Evolutionary conservation across 2,113 vertebrate species (phyloP), one percentile per base, ranked within the genome.

Genomic region (Pterophyllum scalare): DNA sequence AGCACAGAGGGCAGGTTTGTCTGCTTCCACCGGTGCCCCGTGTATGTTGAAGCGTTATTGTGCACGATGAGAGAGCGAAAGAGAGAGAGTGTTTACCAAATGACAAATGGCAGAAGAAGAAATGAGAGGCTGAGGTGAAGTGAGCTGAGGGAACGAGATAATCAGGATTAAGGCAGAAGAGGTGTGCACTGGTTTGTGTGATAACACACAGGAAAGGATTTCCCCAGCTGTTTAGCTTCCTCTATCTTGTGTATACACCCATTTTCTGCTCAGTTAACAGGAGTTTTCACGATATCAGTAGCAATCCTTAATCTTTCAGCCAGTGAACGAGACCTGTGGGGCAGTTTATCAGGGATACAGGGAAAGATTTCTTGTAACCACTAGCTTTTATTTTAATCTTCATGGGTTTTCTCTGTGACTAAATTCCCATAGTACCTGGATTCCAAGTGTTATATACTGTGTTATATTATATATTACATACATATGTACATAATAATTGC

Each of bases 151-250:
- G 26, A 84, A 14, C 26, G 31, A 67, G 46, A 7, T 75, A 38
- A 84, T 78, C 24, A 12, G 62, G 82, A 83, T 80, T 59, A 58
- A 62, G 35, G 59, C 31, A 40, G 58, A 78, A 3, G 2, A 35
- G 59, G 49, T 12, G 26, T 62, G n/a, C 20, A 26, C 59, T 65
- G 28, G 64, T 24, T 15, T 56, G 28, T 81, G 62, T 59, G 65
- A 82, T 84, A 72, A 75, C 43, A 64, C 11, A 35, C 20, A 79
- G 33, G 59, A 80, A 72, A 1, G 13, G 60, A 35, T 80, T 86
- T 72, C 17, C 60, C 56, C 22, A 38, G 52, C 28, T 59, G n/a
- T 79, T 64, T 24, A 75, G 26, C 7, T 0, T 74, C 59, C 24
- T 59, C 12, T 7, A 8, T 56, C 3, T 3, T n/a, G 15, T 49